Percentiles rank a stretch among this genome's conserved stretches.
Evolutionary conservation across 2,113 vertebrate genomes (phyloP).

Genomic region (Etia nguti): DNA sequence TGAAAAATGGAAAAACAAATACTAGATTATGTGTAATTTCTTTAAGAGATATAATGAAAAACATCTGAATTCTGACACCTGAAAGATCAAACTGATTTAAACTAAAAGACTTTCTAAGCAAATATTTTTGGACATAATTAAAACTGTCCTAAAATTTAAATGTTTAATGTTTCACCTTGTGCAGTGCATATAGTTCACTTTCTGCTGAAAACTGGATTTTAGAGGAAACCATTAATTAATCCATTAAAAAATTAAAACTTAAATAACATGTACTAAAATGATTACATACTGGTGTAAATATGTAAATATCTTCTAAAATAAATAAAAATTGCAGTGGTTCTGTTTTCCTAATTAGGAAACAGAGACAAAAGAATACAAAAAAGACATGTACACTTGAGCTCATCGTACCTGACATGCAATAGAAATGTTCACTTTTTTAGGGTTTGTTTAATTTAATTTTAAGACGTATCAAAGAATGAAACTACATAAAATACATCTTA

Average conservation of each 20-base stretch:
- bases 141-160: neutral
- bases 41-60: neutral
- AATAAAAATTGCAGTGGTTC: neutral
- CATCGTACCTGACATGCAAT: neutral
- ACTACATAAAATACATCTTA: slow-evolving; percentile 6
- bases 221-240: neutral
- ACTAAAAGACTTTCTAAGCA: neutral
- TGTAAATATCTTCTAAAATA: neutral
- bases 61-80: neutral
- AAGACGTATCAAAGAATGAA: neutral
- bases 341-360: neutral
- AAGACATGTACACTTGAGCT: neutral
- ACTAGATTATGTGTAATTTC: neutral
- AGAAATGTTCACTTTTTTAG: neutral
- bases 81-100: neutral
- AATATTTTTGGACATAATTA: neutral
- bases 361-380: neutral
- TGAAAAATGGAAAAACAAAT: neutral
- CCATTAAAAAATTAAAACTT: neutral
- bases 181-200: neutral
- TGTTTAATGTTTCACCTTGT: neutral
- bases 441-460: neutral
- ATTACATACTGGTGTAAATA: neutral
- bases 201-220: neutral
- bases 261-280: neutral